Base-by-base conservation (phyloP, 2,113 vertebrate species). In the Plotosus lineatus region DNA sequence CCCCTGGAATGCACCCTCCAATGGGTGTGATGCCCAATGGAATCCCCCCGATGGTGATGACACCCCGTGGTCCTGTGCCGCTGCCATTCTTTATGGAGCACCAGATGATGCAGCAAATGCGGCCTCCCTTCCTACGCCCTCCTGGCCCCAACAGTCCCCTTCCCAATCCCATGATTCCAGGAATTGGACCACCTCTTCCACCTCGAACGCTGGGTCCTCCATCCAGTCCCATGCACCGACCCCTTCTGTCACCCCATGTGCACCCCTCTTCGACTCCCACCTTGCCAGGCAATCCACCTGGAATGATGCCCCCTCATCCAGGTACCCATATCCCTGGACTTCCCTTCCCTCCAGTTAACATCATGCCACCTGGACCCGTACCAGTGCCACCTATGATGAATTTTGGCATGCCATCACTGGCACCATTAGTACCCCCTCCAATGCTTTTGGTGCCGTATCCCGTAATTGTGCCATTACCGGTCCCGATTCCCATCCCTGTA, bases 21-120 rank as follows among this genome's bases (percentile, higher is more conserved):
- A 92, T 98, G 31, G 98, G 96, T 50, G 6, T 78, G 21, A 90
- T 97, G 88, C 96, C 96, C 44, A 91, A 96, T 72, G 96, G 97
- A 81, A 98, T 95, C 85, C 97, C 97, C 79, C 97, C 97, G 33
- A 97, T 99, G 96, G 95, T 99, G 85, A 99, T 99, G 97, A 99
- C 97, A 78, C 97, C 96, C 65, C 94, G 97, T 48, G 98, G 98
- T 66, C 97, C 98, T 0, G 94, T 99, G 90, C 97, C 97, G 50
- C 91, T 99, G 86, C 97, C 97, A 86, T 91, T 99, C 86, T 99
- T 98, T 92, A 99, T 99, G 98, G 98, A 99, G 83, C 97, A 99
- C 88, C 98, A 99, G 90, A 97, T 99, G 91, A 96, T 98, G 94
- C 97, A 98, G 88, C 98, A 98, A 82, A 96, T 99, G 46, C 95